These are phyloP conservation scores for Caloenas nicobarica DNA, from an alignment of 2,113 vertebrate species.

Conservation along the genomic window DNA sequence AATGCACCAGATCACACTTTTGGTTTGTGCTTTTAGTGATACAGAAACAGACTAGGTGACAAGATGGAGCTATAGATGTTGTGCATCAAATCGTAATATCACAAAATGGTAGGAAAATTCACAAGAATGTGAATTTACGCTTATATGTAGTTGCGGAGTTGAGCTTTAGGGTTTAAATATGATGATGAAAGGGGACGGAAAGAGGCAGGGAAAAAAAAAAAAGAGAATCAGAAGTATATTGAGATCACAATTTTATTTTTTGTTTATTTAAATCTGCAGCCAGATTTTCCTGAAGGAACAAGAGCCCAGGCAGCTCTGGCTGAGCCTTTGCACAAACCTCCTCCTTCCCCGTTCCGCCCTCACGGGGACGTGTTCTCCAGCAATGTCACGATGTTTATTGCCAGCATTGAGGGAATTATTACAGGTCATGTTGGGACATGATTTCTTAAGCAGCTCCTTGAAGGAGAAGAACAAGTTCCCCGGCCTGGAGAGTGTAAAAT, in stretches of 20 bases:
- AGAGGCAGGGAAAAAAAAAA: neutral
- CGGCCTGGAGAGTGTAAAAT: neutral
- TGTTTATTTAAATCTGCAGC: neutral
- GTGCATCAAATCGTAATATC: neutral
- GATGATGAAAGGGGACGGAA: neutral
- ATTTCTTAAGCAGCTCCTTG: neutral
- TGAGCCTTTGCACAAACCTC: neutral
- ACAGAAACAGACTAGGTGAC: neutral
- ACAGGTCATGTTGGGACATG: accelerated
- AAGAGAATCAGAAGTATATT: neutral
- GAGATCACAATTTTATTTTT: neutral
- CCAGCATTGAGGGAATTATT: neutral
- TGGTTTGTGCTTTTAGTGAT: neutral
- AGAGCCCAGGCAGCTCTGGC: neutral
- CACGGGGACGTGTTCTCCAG: neutral
- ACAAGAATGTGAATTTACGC: neutral
- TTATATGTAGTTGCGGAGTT: neutral
- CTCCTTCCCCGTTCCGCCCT: neutral
- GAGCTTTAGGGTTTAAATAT: neutral
- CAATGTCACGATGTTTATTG: neutral
- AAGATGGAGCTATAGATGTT: neutral
- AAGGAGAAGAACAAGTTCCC: neutral
- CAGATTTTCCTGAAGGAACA: neutral
- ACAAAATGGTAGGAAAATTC: neutral
- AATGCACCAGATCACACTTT: neutral